Evolutionary conservation across 2,797 vertebrate genomes (phyloP).

Genomic region (Sternotherus odoratus): DNA sequence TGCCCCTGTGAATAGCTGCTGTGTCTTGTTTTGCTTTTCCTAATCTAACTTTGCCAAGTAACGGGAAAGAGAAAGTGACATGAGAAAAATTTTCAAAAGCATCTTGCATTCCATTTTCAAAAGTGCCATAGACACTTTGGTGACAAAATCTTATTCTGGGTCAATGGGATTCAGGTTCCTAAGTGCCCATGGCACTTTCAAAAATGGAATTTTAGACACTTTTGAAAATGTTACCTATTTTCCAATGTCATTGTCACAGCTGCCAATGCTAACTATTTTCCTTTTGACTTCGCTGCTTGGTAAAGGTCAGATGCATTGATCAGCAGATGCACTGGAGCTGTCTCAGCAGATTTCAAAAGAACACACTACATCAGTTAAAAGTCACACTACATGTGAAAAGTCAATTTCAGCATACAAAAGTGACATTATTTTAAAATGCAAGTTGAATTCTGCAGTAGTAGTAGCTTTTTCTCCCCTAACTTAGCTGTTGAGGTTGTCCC

Average conservation of each 20-base stretch:
- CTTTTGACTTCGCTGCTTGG: constrained; percentile 45
- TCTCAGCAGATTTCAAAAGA: constrained; percentile 6
- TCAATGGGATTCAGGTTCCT: too few species aligned
- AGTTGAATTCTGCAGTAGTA: not conserved
- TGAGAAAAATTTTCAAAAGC: not conserved
- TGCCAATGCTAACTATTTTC: not conserved
- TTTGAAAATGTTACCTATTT: too few species aligned
- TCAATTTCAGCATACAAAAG: constrained; percentile 25
- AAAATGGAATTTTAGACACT: too few species aligned
- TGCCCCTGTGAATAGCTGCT: too few species aligned
- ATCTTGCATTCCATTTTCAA: not conserved
- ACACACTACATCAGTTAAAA: not conserved
- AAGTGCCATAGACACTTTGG: not conserved
- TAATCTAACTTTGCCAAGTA: not conserved
- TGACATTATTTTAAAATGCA: not conserved
- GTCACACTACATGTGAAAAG: not conserved
- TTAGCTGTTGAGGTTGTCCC: not conserved
- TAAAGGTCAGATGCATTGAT: constrained; percentile 16
- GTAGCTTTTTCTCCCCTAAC: not conserved
- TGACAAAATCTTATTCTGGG: too few species aligned
- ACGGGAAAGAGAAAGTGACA: not conserved
- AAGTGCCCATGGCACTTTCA: too few species aligned
- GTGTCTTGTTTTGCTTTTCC: accelerated
- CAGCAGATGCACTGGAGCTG: not conserved
- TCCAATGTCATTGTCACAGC: not conserved